Evolutionary conservation across 64 coral and sea anemone species (phyloP).

Genomic region (Platygyra sinensis): DNA sequence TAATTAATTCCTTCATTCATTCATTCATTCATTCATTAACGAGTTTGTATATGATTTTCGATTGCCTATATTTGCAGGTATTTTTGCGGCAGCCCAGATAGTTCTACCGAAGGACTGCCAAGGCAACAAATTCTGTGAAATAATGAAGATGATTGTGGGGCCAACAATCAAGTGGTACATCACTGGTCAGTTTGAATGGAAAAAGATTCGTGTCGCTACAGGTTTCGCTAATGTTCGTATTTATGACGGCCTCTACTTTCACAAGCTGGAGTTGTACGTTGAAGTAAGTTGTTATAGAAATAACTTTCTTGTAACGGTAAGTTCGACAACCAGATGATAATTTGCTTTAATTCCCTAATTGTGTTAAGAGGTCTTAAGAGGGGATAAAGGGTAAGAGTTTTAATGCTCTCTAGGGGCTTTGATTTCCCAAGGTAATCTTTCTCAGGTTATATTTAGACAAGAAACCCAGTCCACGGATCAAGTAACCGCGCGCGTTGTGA

Average conservation of each 20-base stretch:
- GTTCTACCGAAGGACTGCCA: conserved; percentile 91
- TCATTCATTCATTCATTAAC: too few relatives aligned
- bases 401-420: too few relatives aligned
- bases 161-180: background rate
- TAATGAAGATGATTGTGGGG: conserved; percentile 40
- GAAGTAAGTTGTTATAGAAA: conserved; percentile 3
- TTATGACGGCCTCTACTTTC: conserved; percentile 73
- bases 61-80: background rate
- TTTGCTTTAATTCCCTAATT: too few relatives aligned
- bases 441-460: too few relatives aligned
- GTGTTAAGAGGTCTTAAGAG: too few relatives aligned
- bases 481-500: too few relatives aligned
- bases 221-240: conserved; percentile 80
- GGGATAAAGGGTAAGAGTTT: too few relatives aligned
- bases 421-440: too few relatives aligned
- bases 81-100: conserved; percentile 80
- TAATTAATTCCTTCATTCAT: too few relatives aligned
- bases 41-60: too few relatives aligned
- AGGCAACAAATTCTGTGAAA: conserved; percentile 88
- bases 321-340: too few relatives aligned
- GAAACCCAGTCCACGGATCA: too few relatives aligned
- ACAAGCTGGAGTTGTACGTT: conserved; percentile 82
- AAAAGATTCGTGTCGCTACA: conserved; percentile 64
- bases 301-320: background rate
- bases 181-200: conserved; percentile 61